Percentiles rank a stretch among this genome's conserved stretches.
Conservation (phyloP, 2,797 vertebrate genomes). For the Vespertilio murinus region DNA sequence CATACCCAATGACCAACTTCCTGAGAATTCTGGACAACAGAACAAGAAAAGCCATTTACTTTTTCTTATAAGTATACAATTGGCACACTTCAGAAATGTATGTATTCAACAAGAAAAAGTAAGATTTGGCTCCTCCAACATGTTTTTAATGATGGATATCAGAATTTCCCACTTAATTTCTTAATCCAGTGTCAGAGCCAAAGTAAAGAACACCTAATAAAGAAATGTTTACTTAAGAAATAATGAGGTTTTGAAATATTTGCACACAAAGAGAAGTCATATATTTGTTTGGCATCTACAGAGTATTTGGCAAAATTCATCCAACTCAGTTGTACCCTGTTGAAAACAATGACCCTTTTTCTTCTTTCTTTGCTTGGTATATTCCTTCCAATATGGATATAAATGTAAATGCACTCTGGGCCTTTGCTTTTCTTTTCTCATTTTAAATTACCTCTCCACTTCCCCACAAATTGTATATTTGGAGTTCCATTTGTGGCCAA, state of each 20-base stretch:
- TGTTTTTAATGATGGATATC: background rate
- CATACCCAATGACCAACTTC: background rate
- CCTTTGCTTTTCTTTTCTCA: conserved; percentile 56
- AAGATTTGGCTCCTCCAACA: background rate
- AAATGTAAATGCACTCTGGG: conserved; percentile 42
- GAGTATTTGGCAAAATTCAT: conserved; percentile 17
- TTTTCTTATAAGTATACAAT: background rate
- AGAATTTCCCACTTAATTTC: background rate
- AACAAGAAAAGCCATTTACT: background rate
- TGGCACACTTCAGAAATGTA: background rate
- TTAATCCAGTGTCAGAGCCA: background rate
- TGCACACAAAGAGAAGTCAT: background rate
- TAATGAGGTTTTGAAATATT: background rate
- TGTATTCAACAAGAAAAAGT: background rate
- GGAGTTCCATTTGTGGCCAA: conserved; percentile 76
- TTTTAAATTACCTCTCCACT: conserved; percentile 68
- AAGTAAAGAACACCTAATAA: background rate
- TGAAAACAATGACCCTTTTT: conserved; percentile 14
- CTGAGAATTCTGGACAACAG: background rate
- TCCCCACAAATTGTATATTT: conserved; percentile 78
- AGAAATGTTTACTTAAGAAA: background rate
- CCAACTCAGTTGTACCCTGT: background rate
- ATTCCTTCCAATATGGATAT: background rate
- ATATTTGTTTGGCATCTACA: background rate
- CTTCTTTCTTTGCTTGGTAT: conserved; percentile 44